Conservation (phyloP, 2,888 invertebrate species). For the Onthophagus sagittarius region DNA sequence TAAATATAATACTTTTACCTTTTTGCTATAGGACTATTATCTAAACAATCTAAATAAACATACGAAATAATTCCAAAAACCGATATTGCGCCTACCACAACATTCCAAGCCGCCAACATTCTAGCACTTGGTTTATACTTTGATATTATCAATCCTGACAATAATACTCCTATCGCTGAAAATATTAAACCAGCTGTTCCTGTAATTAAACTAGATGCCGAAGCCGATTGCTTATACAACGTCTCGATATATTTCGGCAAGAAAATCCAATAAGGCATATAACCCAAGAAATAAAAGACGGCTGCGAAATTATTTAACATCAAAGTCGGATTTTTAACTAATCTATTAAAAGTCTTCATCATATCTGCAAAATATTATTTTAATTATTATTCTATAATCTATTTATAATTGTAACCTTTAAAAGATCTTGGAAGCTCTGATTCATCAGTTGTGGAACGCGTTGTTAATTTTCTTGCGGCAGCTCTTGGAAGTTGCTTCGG, state of each 20-base stretch:
- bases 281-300: constrained; percentile 68
- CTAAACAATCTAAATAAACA: constrained; percentile 63
- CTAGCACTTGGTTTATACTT: constrained; percentile 63
- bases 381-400: constrained; percentile 26
- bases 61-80: constrained; percentile 62
- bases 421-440: constrained; percentile 48
- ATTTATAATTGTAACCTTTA: constrained; percentile 35
- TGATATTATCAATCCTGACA: constrained; percentile 64
- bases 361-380: constrained; percentile 52
- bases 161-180: constrained; percentile 64
- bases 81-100: constrained; percentile 60
- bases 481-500: constrained; percentile 67
- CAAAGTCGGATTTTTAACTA: constrained; percentile 63
- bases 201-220: constrained; percentile 69
- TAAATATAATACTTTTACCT: constrained; percentile 42
- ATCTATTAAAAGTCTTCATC: constrained; percentile 59
- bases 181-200: constrained; percentile 68
- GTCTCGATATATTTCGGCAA: constrained; percentile 81
- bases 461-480: constrained; percentile 51
- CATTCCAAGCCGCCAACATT: constrained; percentile 67
- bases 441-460: constrained; percentile 29
- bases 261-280: constrained; percentile 75
- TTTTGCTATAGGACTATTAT: constrained; percentile 48
- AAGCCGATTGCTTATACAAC: constrained; percentile 73
- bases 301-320: constrained; percentile 71